Base-by-base conservation (phyloP, 2,888 invertebrate species). In the Nomada fucata region DNA sequence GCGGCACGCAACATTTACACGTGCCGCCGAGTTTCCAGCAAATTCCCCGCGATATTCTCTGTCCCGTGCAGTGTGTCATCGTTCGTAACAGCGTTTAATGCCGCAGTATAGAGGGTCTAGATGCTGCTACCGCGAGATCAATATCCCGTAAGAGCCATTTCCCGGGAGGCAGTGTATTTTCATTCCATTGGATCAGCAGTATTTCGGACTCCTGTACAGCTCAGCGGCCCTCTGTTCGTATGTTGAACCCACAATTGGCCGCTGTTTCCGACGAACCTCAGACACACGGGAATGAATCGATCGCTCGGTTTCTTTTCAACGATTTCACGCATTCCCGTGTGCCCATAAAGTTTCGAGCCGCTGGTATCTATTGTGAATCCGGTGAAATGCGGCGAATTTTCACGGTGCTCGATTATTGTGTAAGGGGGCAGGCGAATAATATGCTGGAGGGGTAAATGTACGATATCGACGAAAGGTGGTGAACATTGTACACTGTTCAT, bases 181-280 rank as follows among this genome's bases (percentile, higher is more conserved):
- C 83, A 79, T 88, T 88, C 59, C 74, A 83, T 73, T 26, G 79
- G 77, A 88, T 88, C 88, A 84, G 85, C 82, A 80, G 70, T 85
- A 82, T 80, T 88, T 88, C 74, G 72, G 70, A 18, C 60, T 57
- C 71, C 61, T 61, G 59, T 70, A 71, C 44, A 78, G 47, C 65
- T 15, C 61, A 36, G 36, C 36, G 36, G 36, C 7, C 53, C 53
- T 65, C 76, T 70, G 73, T 72, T 67, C 53, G 23, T 77, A 83
- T 75, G 78, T 77, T 78, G 70, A 82, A 72, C 71, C 18, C 52
- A 52, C 63, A 71, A 86, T 84, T 74, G 77, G 44, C 60, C 63
- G 76, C 69, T 68, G 59, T 79, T 81, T 86, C 80, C 74, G 83
- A 82, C 76, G 86, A 84, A 61, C 78, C 74, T 7, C 7, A 29